Evolutionary conservation across 2,888 invertebrate species (phyloP).

Genomic region (Pantelozetes paolii): DNA sequence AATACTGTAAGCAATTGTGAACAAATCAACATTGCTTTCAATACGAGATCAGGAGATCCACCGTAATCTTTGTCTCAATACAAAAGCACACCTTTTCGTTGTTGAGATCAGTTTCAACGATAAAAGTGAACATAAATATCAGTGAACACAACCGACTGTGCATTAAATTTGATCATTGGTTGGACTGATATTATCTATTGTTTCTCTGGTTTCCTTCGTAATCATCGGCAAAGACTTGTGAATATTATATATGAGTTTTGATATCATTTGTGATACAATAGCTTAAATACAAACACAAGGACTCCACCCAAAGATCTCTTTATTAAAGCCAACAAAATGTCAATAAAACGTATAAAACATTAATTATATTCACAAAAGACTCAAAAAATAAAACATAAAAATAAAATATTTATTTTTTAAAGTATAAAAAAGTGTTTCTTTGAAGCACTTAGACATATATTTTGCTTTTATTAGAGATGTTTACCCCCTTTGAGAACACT

Average conservation of each 20-base stretch:
- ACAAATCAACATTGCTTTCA: slow-evolving; percentile 2
- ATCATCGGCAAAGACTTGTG: background rate
- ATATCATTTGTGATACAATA: slow-evolving; percentile 17
- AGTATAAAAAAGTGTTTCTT: background rate
- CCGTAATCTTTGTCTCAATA: background rate
- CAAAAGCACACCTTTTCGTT: background rate
- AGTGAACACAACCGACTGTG: slow-evolving; percentile 1
- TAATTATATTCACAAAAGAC: background rate
- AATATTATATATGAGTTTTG: background rate
- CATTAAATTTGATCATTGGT: slow-evolving; percentile 14
- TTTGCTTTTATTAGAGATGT: too few relatives aligned
- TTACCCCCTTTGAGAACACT: too few relatives aligned
- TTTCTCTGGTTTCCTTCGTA: slow-evolving; percentile 10
- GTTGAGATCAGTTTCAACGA: background rate
- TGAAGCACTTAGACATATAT: too few relatives aligned
- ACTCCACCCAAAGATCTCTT: slow-evolving; percentile 37
- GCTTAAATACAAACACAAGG: background rate
- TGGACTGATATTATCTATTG: background rate
- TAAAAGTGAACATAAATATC: background rate
- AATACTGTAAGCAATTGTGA: background rate
- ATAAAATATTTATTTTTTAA: background rate
- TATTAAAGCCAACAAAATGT: slow-evolving; percentile 17
- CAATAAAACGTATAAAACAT: background rate
- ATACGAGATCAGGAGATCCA: background rate
- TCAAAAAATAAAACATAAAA: background rate